Percentiles rank a stretch among this genome's conserved stretches.
Conservation (phyloP, 2,888 invertebrate species). For the Lycaena phlaeas region DNA sequence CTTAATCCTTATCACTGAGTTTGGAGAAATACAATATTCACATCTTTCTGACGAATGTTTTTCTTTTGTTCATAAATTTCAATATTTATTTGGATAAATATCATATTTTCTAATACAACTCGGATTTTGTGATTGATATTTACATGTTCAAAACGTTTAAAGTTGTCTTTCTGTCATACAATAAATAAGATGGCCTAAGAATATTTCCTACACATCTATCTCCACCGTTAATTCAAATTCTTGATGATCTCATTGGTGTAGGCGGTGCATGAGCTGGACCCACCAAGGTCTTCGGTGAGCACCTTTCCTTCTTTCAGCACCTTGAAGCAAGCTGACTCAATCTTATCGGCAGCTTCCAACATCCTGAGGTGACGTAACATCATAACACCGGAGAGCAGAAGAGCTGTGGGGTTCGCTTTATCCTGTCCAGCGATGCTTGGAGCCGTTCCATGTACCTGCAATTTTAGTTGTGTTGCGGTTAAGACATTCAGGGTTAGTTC, state of each 20-base stretch:
- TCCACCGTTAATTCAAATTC: constrained; percentile 31
- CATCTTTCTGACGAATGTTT: too few species aligned
- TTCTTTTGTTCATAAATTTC: too few species aligned
- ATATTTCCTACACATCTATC: constrained; percentile 8
- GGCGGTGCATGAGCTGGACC: constrained; percentile 91
- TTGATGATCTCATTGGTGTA: constrained; percentile 90
- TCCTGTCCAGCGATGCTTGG: constrained; percentile 98
- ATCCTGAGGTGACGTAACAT: constrained; percentile 95
- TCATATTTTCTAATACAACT: too few species aligned
- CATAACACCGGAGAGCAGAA: constrained; percentile 97
- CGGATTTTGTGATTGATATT: too few species aligned
- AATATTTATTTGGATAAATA: too few species aligned
- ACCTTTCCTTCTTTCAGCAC: constrained; percentile 87
- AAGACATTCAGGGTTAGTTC: constrained; percentile 6
- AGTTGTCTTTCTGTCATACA: too few species aligned
- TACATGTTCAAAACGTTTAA: too few species aligned
- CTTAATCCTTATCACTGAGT: too few species aligned
- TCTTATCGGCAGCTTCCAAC: constrained; percentile 79
- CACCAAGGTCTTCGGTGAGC: constrained; percentile 96
- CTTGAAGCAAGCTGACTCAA: constrained; percentile 87
- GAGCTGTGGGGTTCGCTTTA: constrained; percentile 97
- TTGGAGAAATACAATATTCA: too few species aligned
- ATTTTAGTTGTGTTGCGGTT: constrained; percentile 10
- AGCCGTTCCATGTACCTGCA: constrained; percentile 95
- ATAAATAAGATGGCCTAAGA: neutral